Evolutionary conservation across 1,140 invertebrate species (phyloP), one percentile per base, ranked within the genome.

Genomic region (Ctenoplectra terminalis): DNA sequence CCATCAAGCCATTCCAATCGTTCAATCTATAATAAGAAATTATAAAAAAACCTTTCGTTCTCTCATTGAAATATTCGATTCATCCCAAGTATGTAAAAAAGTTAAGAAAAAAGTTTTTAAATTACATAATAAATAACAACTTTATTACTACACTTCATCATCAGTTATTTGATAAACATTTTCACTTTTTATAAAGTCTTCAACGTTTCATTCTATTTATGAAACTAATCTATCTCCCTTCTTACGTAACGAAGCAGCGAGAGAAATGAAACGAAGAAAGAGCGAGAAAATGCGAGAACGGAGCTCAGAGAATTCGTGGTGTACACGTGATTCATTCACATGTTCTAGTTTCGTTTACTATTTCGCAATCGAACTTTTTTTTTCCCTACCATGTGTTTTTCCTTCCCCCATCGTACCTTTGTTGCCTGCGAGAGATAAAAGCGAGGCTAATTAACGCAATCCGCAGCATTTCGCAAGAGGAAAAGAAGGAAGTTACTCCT

Each of bases 321-420:
- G 46, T n/a, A n/a, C 69, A 29, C 3, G 23, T 56, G 15, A 31
- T 6, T 63, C 20, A 54, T 72, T 52, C 34, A 61, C 67, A 63
- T 73, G 58, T 79, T 80, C 46, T 20, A 73, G 58, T 80, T 80
- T 73, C 34, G 26, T 63, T 11, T 2, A 23, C 2, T 73, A 72
- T 80, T 80, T 80, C 37, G 31, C 23, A 64, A 80, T 63, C 26
- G 2, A 61, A 37, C n/a, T 75, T 34, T 74, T 61, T 50, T 31
- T 43, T 23, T 50, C 48, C n/a, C 54, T 52, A 4, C 56, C 17
- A 34, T 50, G 48, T n/a, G 2, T 46, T 6, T 7, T 31, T 48
- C 71, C 60, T 9, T 70, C 46, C 37, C 17, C 29, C 13, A 40
- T 17, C 43, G 20, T 9, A 29, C 23, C 11, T 40, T 61, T 71